These are phyloP conservation scores for Cirrhinus mrigala DNA, from an alignment of 2,797 vertebrate species.

Conservation along the genomic window DNA sequence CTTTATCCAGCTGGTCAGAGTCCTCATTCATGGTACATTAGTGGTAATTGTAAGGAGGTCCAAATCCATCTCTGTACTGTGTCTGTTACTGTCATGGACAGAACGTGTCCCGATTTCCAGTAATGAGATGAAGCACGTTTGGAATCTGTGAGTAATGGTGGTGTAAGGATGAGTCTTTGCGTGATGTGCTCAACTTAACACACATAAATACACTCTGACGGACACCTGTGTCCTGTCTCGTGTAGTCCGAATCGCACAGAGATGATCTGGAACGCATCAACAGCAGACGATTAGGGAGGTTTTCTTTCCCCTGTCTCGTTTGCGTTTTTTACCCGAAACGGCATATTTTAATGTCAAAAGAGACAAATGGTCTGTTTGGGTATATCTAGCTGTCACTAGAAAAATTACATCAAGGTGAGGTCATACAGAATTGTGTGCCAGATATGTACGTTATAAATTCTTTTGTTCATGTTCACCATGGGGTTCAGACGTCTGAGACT, in stretches of 20 bases:
- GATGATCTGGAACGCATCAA: slow-evolving; percentile 58
- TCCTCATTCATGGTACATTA: slow-evolving; percentile 40
- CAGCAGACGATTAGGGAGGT: slow-evolving; percentile 22
- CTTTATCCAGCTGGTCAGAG: slow-evolving; percentile 31
- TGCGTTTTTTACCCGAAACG: slow-evolving; percentile 30
- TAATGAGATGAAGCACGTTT: slow-evolving; percentile 48
- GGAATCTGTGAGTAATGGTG: slow-evolving; percentile 62
- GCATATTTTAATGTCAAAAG: slow-evolving; percentile 25
- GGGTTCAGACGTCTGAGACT: not conserved
- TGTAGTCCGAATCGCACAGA: slow-evolving; percentile 30
- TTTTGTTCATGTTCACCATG: too few species aligned
- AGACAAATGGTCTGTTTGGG: slow-evolving; percentile 35
- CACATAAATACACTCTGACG: slow-evolving; percentile 29
- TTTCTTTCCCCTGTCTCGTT: slow-evolving; percentile 6
- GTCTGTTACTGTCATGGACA: slow-evolving; percentile 39
- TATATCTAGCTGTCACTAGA: slow-evolving; percentile 10
- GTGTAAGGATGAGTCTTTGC: slow-evolving; percentile 25
- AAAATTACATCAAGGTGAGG: slow-evolving; percentile 10
- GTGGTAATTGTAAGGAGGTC: slow-evolving; percentile 28
- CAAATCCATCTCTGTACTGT: slow-evolving; percentile 38
- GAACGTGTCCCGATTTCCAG: slow-evolving; percentile 38
- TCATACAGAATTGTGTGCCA: slow-evolving; percentile 5
- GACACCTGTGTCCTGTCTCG: slow-evolving; percentile 47
- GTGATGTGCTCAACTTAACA: slow-evolving; percentile 15
- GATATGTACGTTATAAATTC: not conserved